These are phyloP conservation scores for Sycophila texana DNA, from an alignment of 2,888 invertebrate species.

Conservation along the genomic window DNA sequence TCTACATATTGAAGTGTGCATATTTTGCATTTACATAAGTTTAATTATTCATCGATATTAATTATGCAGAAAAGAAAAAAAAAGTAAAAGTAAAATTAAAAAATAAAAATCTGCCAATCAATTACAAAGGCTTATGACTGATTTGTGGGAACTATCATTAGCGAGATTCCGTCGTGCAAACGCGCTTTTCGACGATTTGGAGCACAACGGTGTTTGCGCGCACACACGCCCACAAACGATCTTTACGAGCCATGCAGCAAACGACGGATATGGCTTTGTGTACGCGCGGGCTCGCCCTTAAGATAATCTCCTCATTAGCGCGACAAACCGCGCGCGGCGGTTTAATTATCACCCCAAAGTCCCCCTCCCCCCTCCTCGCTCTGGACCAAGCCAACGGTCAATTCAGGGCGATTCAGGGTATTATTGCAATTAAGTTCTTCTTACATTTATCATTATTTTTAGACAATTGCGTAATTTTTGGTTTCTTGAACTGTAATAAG, in stretches of 20 bases:
- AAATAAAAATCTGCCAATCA: too few species aligned
- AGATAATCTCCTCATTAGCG: constrained; percentile 70
- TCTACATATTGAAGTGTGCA: too few species aligned
- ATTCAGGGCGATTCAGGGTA: too few species aligned
- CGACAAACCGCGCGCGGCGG: constrained; percentile 61
- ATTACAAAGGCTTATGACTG: constrained; percentile 10
- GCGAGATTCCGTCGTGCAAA: neutral
- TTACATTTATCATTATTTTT: neutral
- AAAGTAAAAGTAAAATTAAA: too few species aligned
- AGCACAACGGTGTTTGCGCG: neutral
- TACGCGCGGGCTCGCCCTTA: constrained; percentile 52
- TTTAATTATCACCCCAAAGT: constrained; percentile 62
- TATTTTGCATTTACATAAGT: too few species aligned
- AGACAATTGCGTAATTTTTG: too few species aligned
- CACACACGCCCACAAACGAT: neutral
- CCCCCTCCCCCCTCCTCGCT: constrained; percentile 59
- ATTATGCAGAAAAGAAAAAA: too few species aligned
- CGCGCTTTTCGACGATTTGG: neutral
- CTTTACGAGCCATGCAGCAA: constrained; percentile 1
- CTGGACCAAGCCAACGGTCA: too few species aligned
- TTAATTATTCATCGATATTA: too few species aligned
- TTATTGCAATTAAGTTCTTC: neutral
- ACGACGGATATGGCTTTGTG: constrained; percentile 20
- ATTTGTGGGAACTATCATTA: constrained; percentile 35
- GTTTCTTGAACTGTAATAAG: too few species aligned